phyloP scores from a whole-genome alignment of 2,113 vertebrate genomes.

The Piprites chloris region DNA sequence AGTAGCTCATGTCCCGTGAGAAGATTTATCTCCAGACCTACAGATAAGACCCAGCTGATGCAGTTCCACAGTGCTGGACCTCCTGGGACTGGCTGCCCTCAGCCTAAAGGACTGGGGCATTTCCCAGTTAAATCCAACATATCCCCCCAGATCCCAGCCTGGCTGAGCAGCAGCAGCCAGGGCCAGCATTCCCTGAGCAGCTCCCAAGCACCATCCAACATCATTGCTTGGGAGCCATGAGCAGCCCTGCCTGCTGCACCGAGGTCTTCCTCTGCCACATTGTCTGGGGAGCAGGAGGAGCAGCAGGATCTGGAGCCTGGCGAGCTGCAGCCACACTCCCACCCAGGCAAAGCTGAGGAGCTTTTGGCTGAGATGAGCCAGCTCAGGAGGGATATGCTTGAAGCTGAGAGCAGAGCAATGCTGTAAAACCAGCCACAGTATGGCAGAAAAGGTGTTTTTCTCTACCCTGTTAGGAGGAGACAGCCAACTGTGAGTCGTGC shows the following conservation, averaged over 20 bases:
- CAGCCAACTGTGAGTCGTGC: neutral
- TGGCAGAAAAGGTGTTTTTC: neutral
- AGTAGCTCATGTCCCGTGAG: neutral
- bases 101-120: neutral
- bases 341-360: neutral
- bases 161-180: neutral
- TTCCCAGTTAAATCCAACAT: neutral
- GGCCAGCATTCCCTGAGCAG: neutral
- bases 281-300: neutral
- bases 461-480: neutral
- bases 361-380: neutral
- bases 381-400: neutral
- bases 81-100: neutral
- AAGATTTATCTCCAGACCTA: neutral
- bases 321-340: neutral
- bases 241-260: fast-evolving
- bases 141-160: neutral
- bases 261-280: neutral
- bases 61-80: neutral
- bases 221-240: neutral
- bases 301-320: neutral
- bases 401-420: neutral
- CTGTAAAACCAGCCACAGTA: neutral
- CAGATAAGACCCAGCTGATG: neutral
- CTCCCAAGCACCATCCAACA: neutral